These are phyloP conservation scores for Catocala sponsa DNA, from an alignment of 2,888 invertebrate genomes.

Conservation along the genomic window DNA sequence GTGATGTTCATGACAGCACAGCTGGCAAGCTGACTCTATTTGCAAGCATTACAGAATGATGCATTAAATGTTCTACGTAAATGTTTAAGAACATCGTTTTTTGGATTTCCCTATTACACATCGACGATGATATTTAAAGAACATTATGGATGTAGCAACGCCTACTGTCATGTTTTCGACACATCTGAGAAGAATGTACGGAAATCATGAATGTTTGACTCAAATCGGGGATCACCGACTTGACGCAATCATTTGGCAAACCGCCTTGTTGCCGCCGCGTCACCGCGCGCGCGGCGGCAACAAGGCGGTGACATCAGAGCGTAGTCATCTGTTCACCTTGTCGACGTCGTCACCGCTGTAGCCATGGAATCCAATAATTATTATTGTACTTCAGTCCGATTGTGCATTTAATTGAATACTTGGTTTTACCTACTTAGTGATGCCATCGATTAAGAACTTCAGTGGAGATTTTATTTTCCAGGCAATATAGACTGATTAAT, in stretches of 20 bases:
- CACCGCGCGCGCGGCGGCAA: too few relatives aligned
- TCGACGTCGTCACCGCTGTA: slow-evolving; percentile 25
- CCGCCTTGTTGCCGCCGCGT: slow-evolving; percentile 16
- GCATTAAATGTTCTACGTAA: too few relatives aligned
- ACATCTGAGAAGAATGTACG: slow-evolving; percentile 12
- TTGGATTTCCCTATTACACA: not conserved
- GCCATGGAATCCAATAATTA: not conserved
- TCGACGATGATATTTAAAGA: not conserved
- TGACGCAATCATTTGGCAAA: slow-evolving; percentile 30
- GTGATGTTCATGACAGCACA: not conserved
- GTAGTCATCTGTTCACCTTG: slow-evolving; percentile 42
- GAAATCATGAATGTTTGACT: slow-evolving; percentile 12
- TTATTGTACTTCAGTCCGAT: not conserved
- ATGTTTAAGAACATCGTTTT: too few relatives aligned
- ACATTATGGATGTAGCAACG: not conserved
- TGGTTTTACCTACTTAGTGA: not conserved
- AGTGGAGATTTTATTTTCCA: too few relatives aligned
- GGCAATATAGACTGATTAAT: too few relatives aligned
- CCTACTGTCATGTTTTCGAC: slow-evolving; percentile 9
- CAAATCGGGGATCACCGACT: slow-evolving; percentile 26
- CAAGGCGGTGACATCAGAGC: slow-evolving; percentile 40
- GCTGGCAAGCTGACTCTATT: not conserved
- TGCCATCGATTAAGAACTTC: not conserved
- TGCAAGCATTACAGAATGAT: not conserved
- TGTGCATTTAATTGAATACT: not conserved